Base-by-base conservation (phyloP, 2,113 vertebrate genomes). In the Amphilophus citrinellus region DNA sequence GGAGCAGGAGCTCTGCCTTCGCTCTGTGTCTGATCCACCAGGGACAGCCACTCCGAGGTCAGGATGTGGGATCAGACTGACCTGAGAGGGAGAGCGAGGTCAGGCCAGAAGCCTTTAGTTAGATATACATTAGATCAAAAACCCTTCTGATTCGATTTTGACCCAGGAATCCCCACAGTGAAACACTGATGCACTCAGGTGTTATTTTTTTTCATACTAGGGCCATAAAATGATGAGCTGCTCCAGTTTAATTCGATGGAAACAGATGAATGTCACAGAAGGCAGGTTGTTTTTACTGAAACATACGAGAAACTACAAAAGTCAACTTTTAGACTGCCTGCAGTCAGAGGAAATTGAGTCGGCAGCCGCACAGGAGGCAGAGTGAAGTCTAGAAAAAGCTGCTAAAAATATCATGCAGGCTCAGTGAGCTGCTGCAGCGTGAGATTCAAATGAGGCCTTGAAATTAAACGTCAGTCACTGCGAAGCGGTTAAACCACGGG, bases 341-440 rank as follows among this genome's bases (percentile, higher is more conserved):
- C 22, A 8, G 15, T 44, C 0, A 78, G 24, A 56, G 17, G 58
- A 60, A 62, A 63, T 14, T 37, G 60, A 76, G 59, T 57, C 5
- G 1, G 62, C 53, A 35, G 58, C 18, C 7, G 3, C 50, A 50
- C 53, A 14, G 56, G 61, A 61, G 71, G 61, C 60, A 50, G 60
- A 30, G 27, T 42, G 32, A 42, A 61, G 58, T 83, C 83, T 68
- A 83, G 80, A 85, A 85, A 61, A 83, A 2, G 53, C 6, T 73
- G 2, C 83, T 88, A 82, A 76, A 88, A 88, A 86, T 81, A 90
- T 24, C 39, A 1, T n/a, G 17, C 27, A 56, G 27, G 47, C 68
- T 73, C 44, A 53, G 66, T 32, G 20, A 42, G 76, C 61, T n/a
- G 61, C 57, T 44, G 30, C 11, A 77, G 39, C 77, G 59, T 7